Base-by-base conservation (phyloP, 2,888 invertebrate species). In the Ornithoptera priamus region DNA sequence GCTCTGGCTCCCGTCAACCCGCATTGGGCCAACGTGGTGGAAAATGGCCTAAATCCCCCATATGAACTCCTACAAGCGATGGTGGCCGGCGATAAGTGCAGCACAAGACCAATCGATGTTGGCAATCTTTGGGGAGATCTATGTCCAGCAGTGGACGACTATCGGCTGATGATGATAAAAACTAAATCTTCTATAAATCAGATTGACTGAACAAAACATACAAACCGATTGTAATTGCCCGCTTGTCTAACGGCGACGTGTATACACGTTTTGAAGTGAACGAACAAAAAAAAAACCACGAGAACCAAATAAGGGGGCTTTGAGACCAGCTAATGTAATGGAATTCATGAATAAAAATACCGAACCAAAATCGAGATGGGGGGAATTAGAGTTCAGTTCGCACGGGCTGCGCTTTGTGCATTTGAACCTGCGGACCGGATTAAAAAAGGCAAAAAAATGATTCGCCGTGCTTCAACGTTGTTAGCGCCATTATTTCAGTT, bases 321-420 rank as follows among this genome's bases (percentile, higher is more conserved):
- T 78, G 76, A 79, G 74, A 75, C 76, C 77, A 76, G 77, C 78
- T 80, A 80, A 83, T 81, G 82, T 76, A 73, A 80, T 80, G 82
- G 88, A 82, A 85, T 86, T 81, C 84, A 83, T 87, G 88, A 88
- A 89, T 89, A 88, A 88, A 88, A 88, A 89, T 85, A 81, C 84
- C 83, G 76, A 76, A 76, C 84, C 84, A 83, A 86, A 88, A 87
- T 82, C 81, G 81, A 81, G 77, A 84, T 84, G 82, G 81, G 82
- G 81, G 81, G 85, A 85, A 85, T 86, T 86, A 88, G 59, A 83
- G 82, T 83, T 74, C 77, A 75, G 78, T 80, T 68, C 63, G 59
- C 42, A 63, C 24, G 57, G 50, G n/a, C 63, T 39, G 59, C 53
- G 65, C 50, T 58, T 62, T 36, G 46, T 63, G 57, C 46, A 66